phyloP scores from a whole-genome alignment of 2,113 vertebrate genomes.

The Aspiorhynchus laticeps region DNA sequence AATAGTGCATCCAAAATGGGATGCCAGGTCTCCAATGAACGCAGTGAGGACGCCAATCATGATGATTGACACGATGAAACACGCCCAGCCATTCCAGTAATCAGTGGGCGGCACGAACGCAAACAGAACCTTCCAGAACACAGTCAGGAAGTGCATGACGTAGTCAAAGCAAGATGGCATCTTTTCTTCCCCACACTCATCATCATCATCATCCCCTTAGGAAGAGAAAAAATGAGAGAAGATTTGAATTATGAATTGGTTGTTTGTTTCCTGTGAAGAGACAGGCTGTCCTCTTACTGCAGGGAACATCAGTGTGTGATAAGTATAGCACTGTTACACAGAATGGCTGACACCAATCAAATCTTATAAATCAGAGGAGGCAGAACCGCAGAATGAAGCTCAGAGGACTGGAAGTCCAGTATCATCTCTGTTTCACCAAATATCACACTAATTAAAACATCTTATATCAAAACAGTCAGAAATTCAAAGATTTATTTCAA shows the following conservation, averaged over 20 bases:
- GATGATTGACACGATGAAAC: constrained; percentile 85
- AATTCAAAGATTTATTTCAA: too few species aligned
- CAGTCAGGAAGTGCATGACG: constrained; percentile 92
- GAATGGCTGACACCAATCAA: background rate
- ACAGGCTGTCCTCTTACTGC: background rate
- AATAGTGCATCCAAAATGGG: constrained; percentile 92
- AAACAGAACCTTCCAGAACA: constrained; percentile 95
- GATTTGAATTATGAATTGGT: background rate
- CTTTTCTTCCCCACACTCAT: constrained; percentile 85
- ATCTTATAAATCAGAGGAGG: constrained; percentile 3
- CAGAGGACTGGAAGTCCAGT: background rate
- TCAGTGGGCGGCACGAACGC: constrained; percentile 90
- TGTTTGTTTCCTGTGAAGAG: constrained; percentile 2
- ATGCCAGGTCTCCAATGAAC: constrained; percentile 88
- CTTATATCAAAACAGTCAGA: background rate
- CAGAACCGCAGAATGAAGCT: background rate
- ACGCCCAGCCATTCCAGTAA: constrained; percentile 94
- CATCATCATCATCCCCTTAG: constrained; percentile 80
- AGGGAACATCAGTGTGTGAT: background rate
- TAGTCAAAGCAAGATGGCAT: constrained; percentile 93
- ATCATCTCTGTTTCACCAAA: background rate
- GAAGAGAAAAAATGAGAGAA: background rate
- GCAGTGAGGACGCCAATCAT: constrained; percentile 88
- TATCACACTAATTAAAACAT: background rate
- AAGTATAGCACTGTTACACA: background rate